Evolutionary conservation across 2,113 vertebrate genomes (phyloP).

Genomic region (Thunnus thynnus): DNA sequence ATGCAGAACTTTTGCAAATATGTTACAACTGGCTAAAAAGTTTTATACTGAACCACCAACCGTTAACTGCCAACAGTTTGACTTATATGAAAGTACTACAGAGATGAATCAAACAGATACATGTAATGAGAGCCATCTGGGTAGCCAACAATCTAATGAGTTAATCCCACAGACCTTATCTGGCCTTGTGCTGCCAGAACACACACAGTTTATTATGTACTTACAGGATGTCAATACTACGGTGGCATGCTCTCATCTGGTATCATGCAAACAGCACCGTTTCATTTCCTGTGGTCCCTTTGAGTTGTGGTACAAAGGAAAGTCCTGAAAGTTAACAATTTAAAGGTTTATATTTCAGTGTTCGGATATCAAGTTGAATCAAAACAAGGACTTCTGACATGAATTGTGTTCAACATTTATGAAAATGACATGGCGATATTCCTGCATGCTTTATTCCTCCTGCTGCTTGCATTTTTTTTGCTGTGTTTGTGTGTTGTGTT

Average conservation of each 20-base stretch:
- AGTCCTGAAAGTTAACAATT: neutral
- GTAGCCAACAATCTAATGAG: conserved; percentile 41
- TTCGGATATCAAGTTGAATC: neutral
- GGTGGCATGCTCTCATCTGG: neutral
- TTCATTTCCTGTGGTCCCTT: neutral
- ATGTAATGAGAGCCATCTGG: conserved; percentile 63
- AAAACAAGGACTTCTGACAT: neutral
- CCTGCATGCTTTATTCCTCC: neutral
- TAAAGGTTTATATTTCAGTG: neutral
- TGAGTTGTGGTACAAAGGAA: neutral
- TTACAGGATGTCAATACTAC: neutral
- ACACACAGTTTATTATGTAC: conserved; percentile 48
- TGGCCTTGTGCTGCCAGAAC: conserved; percentile 40
- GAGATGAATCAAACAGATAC: conserved; percentile 54
- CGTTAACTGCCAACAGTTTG: conserved; percentile 25
- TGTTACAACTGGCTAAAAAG: neutral
- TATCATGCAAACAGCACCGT: neutral
- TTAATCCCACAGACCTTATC: conserved; percentile 56
- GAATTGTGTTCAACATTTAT: neutral
- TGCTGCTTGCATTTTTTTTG: neutral
- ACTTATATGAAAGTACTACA: conserved; percentile 28
- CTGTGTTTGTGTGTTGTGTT: neutral
- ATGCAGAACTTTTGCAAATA: neutral
- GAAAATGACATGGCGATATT: neutral
- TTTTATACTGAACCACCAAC: neutral